phyloP scores from a whole-genome alignment of 2,113 vertebrate genomes.

The Jaculus jaculus region DNA sequence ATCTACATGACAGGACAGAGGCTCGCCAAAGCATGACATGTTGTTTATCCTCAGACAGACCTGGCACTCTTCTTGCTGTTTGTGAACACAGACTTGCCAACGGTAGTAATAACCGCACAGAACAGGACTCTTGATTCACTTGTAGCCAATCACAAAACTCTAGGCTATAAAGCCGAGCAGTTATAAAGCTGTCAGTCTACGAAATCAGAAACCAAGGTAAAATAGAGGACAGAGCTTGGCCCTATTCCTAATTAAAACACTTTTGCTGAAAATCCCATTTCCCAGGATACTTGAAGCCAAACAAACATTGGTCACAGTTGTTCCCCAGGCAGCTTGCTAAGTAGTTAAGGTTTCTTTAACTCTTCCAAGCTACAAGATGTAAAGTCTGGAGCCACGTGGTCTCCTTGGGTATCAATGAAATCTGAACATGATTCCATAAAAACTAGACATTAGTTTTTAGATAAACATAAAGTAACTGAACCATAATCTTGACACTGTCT shows the following conservation, averaged over 20 bases:
- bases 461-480: background rate
- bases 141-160: background rate
- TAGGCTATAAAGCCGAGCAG: background rate
- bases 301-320: background rate
- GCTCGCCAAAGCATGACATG: background rate
- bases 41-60: background rate
- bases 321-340: conserved; percentile 30
- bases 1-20: background rate
- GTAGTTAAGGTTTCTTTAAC: conserved; percentile 24
- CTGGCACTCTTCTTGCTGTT: conserved; percentile 20
- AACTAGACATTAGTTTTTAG: conserved; percentile 18
- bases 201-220: conserved; percentile 56
- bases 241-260: conserved; percentile 20
- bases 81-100: background rate
- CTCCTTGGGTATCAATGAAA: background rate
- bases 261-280: conserved; percentile 20
- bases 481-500: background rate
- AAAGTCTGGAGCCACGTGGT: background rate
- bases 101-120: conserved; percentile 4
- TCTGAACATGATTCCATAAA: background rate
- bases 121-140: background rate
- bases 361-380: conserved; percentile 33
- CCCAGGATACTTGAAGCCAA: conserved; percentile 10
- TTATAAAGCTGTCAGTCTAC: background rate
- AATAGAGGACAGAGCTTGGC: background rate